phyloP scores from a whole-genome alignment of 2,888 invertebrate genomes.

The Gastracanthus pulcherrimus region DNA sequence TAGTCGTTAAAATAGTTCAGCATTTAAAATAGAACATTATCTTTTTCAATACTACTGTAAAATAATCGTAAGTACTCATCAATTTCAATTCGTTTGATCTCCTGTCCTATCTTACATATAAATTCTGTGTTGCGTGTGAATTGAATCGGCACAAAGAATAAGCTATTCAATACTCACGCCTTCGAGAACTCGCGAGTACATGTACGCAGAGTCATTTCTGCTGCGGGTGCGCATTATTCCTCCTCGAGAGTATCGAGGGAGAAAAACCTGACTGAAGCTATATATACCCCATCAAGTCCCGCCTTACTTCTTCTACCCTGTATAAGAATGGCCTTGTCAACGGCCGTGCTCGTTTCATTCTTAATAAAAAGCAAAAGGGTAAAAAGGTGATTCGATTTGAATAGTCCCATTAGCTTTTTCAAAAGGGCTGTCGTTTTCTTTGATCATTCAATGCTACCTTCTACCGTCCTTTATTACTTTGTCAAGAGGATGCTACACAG shows the following conservation, averaged over 20 bases:
- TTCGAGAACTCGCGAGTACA: not conserved
- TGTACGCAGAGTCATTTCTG: not conserved
- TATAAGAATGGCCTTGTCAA: conserved; percentile 11
- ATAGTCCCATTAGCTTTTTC: conserved; percentile 41
- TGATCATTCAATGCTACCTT: conserved; percentile 13
- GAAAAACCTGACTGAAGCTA: not conserved
- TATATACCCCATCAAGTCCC: not conserved
- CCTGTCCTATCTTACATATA: not conserved
- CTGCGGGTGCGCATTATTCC: not conserved
- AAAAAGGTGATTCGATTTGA: conserved; percentile 32
- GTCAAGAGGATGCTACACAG: not conserved
- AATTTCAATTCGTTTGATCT: not conserved
- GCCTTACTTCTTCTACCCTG: not conserved
- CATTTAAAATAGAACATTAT: no score
- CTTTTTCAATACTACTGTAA: no score
- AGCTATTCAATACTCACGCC: not conserved
- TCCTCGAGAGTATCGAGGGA: not conserved
- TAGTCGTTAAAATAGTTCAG: no score
- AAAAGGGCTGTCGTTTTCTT: not conserved
- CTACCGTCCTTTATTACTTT: not conserved
- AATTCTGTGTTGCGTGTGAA: not conserved
- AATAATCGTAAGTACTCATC: not conserved
- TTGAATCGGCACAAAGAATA: not conserved
- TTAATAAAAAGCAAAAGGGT: not conserved
- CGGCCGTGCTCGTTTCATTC: not conserved